Percentiles rank a stretch among this genome's conserved stretches.
phyloP scores from a whole-genome alignment of 2,888 invertebrate species.

The Mimas tiliae region DNA sequence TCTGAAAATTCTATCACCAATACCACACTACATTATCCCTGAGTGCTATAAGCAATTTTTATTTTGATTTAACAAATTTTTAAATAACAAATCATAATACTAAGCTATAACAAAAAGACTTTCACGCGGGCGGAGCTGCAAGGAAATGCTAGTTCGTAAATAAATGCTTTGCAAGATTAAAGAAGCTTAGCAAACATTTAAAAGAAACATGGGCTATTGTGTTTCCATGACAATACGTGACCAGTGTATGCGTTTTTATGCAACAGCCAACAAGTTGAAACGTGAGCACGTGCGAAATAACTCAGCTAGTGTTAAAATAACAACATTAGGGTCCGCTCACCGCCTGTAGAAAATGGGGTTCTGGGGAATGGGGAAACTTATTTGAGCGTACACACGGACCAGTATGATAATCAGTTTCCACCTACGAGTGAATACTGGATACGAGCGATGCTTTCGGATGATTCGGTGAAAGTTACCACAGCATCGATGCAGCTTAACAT shows the following conservation, averaged over 20 bases:
- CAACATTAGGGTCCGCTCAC: slow-evolving; percentile 15
- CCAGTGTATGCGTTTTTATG: slow-evolving; percentile 42
- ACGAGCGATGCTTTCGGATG: not conserved
- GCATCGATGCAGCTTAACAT: slow-evolving; percentile 5
- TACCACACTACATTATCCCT: too few relatives aligned
- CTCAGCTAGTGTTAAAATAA: slow-evolving; percentile 27
- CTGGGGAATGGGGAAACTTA: slow-evolving; percentile 21
- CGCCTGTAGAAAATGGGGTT: not conserved
- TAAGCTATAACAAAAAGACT: too few relatives aligned
- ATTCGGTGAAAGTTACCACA: slow-evolving; percentile 18
- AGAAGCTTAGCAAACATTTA: slow-evolving; percentile 23
- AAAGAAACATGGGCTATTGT: slow-evolving; percentile 51
- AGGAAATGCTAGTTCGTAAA: not conserved
- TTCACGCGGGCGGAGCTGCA: too few relatives aligned
- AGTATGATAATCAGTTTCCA: slow-evolving; percentile 27
- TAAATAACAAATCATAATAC: too few relatives aligned
- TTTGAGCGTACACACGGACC: slow-evolving; percentile 1
- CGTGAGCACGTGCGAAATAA: slow-evolving; percentile 47
- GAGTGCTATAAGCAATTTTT: too few relatives aligned
- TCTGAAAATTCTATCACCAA: too few relatives aligned
- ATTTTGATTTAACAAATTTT: too few relatives aligned
- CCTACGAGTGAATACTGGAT: not conserved
- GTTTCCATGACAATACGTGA: slow-evolving; percentile 51
- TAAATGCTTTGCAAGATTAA: not conserved
- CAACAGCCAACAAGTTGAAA: slow-evolving; percentile 48